These are phyloP conservation scores for Rhinolophus ferrumequinum DNA, from an alignment of 2,113 vertebrate genomes.

Conservation along the genomic window DNA sequence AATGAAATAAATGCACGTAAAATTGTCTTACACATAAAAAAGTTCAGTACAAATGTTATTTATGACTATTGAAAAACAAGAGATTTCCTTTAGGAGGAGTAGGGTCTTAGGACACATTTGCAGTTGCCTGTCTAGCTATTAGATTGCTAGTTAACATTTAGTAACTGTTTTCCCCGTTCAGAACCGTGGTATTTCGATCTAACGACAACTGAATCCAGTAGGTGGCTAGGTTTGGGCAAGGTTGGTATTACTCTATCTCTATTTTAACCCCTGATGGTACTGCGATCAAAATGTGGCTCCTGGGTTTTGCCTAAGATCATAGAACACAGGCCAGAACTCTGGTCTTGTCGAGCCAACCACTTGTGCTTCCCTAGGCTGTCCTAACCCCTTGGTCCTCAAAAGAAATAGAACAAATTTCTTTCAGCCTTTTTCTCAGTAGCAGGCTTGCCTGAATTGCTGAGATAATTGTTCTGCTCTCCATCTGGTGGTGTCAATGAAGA, in stretches of 20 bases:
- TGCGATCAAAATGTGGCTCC: background rate
- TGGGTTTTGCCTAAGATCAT: background rate
- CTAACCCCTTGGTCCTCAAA: slow-evolving; percentile 21
- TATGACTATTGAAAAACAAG: background rate
- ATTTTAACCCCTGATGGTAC: background rate
- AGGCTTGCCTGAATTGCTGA: slow-evolving; percentile 71
- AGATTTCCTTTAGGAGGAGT: background rate
- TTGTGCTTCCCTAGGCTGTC: background rate
- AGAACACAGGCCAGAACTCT: background rate
- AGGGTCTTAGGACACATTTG: background rate
- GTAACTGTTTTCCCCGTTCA: background rate
- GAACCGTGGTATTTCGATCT: background rate
- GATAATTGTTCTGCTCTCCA: slow-evolving; percentile 75
- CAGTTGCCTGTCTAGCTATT: background rate
- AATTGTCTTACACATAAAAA: background rate
- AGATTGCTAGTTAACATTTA: background rate
- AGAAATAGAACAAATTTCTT: slow-evolving; percentile 55
- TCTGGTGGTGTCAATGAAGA: slow-evolving; percentile 71
- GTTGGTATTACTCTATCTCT: background rate
- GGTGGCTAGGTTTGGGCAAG: background rate
- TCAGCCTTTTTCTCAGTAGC: slow-evolving; percentile 67
- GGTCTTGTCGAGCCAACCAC: background rate
- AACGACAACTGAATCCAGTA: background rate
- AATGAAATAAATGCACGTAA: background rate
- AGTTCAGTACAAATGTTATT: background rate